Evolutionary conservation across 2,888 invertebrate species (phyloP).

Genomic region (Actias luna): DNA sequence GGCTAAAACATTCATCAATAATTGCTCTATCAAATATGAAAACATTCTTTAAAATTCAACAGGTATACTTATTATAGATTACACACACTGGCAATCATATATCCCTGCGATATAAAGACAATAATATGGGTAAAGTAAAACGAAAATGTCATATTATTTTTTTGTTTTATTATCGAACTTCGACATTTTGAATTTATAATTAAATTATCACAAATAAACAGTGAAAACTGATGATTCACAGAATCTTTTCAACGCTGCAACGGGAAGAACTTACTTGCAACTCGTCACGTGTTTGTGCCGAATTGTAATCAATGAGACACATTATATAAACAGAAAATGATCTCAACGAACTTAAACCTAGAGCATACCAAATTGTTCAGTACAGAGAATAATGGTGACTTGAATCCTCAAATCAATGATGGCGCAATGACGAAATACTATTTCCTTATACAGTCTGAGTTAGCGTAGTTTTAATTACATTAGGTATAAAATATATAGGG

Average conservation of each 20-base stretch:
- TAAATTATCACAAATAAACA: constrained; percentile 77
- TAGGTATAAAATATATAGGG: background rate
- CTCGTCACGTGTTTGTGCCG: constrained; percentile 21
- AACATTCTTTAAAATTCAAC: too few relatives aligned
- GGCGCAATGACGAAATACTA: background rate
- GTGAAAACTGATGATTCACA: constrained; percentile 78
- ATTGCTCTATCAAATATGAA: too few relatives aligned
- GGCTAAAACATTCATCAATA: too few relatives aligned
- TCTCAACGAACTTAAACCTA: constrained; percentile 28
- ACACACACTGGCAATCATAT: too few relatives aligned
- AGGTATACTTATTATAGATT: too few relatives aligned
- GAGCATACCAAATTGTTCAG: constrained; percentile 15
- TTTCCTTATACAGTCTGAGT: background rate
- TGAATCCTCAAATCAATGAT: background rate
- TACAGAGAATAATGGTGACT: constrained; percentile 3
- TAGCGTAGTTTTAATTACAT: background rate
- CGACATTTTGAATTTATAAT: constrained; percentile 63
- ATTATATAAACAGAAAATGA: constrained; percentile 31
- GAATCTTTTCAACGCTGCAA: constrained; percentile 69
- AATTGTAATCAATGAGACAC: constrained; percentile 15
- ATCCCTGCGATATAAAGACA: background rate
- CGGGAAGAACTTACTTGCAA: constrained; percentile 47
- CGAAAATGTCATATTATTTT: constrained; percentile 27
- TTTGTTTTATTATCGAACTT: constrained; percentile 54
- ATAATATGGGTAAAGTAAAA: background rate